Base-by-base conservation (phyloP, 1,140 invertebrate genomes). In the Notospermus geniculatus region DNA sequence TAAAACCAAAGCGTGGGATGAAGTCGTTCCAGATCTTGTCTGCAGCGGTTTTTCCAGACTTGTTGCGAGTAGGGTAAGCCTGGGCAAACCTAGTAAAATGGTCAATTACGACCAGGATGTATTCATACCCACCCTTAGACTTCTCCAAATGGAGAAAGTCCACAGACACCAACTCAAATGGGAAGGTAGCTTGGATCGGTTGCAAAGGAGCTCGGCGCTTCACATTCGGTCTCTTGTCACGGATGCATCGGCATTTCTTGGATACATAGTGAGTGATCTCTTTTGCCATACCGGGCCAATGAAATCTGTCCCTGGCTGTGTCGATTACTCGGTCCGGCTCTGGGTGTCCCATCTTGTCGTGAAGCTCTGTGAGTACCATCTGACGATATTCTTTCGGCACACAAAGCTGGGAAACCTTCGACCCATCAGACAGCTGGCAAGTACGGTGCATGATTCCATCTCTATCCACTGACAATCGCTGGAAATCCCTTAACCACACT, bases 51-150 rank as follows among this genome's bases (percentile, higher is more conserved):
- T 41, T 43, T 0, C 27, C 64, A 46, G 55, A 43, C 43, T 67
- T 64, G 32, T 69, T 71, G n/a, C 27, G 55, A 23, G 64, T 69
- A 0, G 60, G 57, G 28, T 64, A 66, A 9, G 60, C 64, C 17
- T 23, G 19, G n/a, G 64, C 62, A 45, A 61, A 69, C 30, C 60
- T 0, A 19, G 64, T 63, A 29, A 59, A 71, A 53, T 71, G 67
- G 36, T 71, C 64, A 5, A 27, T n/a, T 9, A 67, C 15, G 1
- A 67, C 57, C 25, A 67, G 46, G 5, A 65, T 62, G 27, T 69
- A 60, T 57, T 69, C 57, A 29, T 60, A 57, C 0, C 62, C 67
- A n/a, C 32, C 32, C 29, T 59, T 62, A 1, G 46, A 66, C 15
- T n/a, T 46, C 52, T 68, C 66, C 19, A 69, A 30, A 41, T 61